These are phyloP conservation scores for Falco punctatus DNA, from an alignment of 2,113 vertebrate genomes.

Conservation along the genomic window DNA sequence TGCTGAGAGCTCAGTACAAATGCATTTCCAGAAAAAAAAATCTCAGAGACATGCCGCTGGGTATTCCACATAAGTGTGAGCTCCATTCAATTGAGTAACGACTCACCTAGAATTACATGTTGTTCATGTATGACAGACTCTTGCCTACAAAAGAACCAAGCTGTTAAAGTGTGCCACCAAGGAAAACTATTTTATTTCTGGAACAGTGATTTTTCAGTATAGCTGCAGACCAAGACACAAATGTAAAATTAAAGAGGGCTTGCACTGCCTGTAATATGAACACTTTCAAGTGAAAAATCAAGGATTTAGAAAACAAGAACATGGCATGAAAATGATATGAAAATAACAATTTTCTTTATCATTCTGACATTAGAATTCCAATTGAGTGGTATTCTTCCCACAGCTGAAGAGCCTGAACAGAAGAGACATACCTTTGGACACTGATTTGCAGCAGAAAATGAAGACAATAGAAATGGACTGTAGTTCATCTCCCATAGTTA, in stretches of 20 bases:
- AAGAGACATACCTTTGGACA: neutral
- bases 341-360: neutral
- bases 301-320: neutral
- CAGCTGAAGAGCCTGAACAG: neutral
- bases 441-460: neutral
- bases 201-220: neutral
- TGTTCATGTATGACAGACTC: neutral
- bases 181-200: neutral
- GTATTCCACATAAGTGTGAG: neutral
- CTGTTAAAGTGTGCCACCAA: neutral
- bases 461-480: neutral
- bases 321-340: neutral
- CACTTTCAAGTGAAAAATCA: neutral
- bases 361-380: neutral
- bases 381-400: neutral
- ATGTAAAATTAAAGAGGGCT: neutral
- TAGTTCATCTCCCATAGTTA: neutral
- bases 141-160: neutral
- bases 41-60: neutral
- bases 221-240: neutral
- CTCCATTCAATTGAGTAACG: neutral
- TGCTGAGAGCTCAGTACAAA: neutral
- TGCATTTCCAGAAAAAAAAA: neutral
- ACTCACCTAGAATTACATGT: neutral
- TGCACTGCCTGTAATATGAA: neutral